Conservation (phyloP, 2,797 vertebrate genomes). For the Acipenser oxyrinchus region DNA sequence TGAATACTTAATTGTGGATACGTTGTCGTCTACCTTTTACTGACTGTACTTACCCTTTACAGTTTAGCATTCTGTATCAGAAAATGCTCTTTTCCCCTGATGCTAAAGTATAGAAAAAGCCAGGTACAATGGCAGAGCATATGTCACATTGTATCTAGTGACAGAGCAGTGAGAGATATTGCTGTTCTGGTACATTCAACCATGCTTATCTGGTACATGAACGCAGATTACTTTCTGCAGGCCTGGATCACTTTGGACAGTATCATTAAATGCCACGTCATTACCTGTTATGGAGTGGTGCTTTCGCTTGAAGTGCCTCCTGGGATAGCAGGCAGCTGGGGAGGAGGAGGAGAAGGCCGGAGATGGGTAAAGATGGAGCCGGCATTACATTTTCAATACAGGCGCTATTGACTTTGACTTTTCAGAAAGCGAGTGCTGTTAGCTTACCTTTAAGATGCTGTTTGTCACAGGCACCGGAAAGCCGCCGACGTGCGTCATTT, state of each 20-base stretch:
- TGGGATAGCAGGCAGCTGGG: constrained; percentile 53
- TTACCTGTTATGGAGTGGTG: constrained; percentile 90
- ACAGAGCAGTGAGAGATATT: constrained; percentile 80
- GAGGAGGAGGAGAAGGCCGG: constrained; percentile 40
- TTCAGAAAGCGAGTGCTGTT: constrained; percentile 63
- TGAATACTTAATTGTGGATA: constrained; percentile 62
- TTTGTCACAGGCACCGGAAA: constrained; percentile 90
- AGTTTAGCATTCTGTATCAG: constrained; percentile 46
- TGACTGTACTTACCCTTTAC: constrained; percentile 36
- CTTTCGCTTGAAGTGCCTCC: constrained; percentile 69
- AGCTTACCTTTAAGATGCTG: constrained; percentile 87
- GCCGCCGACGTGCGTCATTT: constrained; percentile 70
- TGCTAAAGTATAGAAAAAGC: constrained; percentile 52
- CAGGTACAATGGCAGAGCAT: constrained; percentile 61
- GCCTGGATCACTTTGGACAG: constrained; percentile 95
- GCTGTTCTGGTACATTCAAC: constrained; percentile 64
- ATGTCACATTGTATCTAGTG: constrained; percentile 88
- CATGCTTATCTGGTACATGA: constrained; percentile 86
- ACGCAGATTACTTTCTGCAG: constrained; percentile 80
- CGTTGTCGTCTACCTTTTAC: constrained; percentile 46
- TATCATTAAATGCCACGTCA: constrained; percentile 98
- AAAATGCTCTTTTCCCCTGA: constrained; percentile 47
- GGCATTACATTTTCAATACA: constrained; percentile 93
- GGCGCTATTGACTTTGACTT: constrained; percentile 95
- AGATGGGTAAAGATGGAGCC: constrained; percentile 77